Base-by-base conservation (phyloP, 1,140 invertebrate species). In the Teleopsis dalmanni region DNA sequence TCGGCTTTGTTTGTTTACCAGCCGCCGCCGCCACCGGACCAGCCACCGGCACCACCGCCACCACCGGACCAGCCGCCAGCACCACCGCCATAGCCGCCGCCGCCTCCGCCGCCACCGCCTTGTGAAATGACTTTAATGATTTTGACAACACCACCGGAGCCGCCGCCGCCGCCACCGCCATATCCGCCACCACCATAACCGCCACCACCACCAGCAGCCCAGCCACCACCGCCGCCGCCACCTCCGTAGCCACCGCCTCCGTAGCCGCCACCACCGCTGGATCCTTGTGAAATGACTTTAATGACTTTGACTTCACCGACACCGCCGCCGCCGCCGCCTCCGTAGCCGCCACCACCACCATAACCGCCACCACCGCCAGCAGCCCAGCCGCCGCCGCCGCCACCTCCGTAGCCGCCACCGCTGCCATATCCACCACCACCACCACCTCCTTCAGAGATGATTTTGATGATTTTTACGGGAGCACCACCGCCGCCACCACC, bases 251-350 rank as follows among this genome's bases (percentile, higher is more conserved):
- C 51, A 41, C 48, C 45, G 1, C 47, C 43, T 27, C 53, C 49
- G 26, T 8, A 36, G 14, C 36, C 11, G 9, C 45, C 45, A 18
- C 45, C 36, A 36, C 46, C 35, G n/a, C 21, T 14, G 21, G 21
- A 37, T 3, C 46, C 35, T 16, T 27, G 60, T 53, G 9, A 51
- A 43, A 59, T 59, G 4, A 59, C 57, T 34, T 59, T 59, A 36
- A 59, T 46, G n/a, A 59, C 53, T 44, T 57, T 59, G 27, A 55
- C 53, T 2, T 55, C 51, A 35, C 25, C 33, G 19, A 29, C 50
- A 13, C 38, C 50, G 41, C 53, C 38, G 48, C 37, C 43, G 23
- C 48, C 47, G 13, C 48, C 25, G 13, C 53, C 51, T 7, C 48
- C 44, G 18, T 52, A 52, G 5, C 55, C 50, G 18, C 53, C 47